These are phyloP conservation scores for Passer montanus DNA, from an alignment of 2,113 vertebrate species.

Conservation along the genomic window DNA sequence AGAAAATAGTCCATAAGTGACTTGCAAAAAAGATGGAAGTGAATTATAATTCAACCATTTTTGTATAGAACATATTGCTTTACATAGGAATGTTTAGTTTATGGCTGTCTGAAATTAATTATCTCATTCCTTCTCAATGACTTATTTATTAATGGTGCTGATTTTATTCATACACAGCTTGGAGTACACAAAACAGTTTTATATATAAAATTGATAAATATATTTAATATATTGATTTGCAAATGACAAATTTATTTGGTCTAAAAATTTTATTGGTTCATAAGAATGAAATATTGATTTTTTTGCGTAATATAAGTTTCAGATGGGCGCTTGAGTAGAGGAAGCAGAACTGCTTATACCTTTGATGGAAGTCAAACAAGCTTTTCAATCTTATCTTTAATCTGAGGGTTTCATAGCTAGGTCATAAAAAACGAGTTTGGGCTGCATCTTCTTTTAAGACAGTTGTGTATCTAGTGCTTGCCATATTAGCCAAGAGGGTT, in stretches of 20 bases:
- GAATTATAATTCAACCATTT: neutral
- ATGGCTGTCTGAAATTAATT: neutral
- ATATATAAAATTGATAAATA: slow-evolving; percentile 29
- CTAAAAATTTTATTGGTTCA: neutral
- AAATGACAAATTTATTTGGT: slow-evolving; percentile 30
- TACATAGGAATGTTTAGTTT: neutral
- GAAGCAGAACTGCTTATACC: neutral
- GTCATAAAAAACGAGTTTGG: neutral
- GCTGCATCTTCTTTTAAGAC: neutral
- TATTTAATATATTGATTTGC: slow-evolving; percentile 37
- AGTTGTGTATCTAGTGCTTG: neutral
- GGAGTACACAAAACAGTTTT: neutral
- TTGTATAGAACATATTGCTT: neutral
- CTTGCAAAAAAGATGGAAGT: neutral
- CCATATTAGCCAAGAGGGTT: neutral
- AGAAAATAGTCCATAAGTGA: neutral
- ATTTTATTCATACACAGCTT: neutral
- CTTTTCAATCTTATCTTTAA: neutral
- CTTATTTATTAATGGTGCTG: slow-evolving; percentile 16
- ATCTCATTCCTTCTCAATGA: neutral
- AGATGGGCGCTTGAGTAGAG: neutral
- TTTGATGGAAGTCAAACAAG: neutral
- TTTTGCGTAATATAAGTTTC: neutral
- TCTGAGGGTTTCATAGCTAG: neutral
- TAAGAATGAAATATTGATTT: slow-evolving; percentile 55